Percentiles rank a stretch among this genome's conserved stretches.
These are phyloP conservation scores for Notothenia rossii DNA, from an alignment of 2,113 vertebrate species.

Conservation along the genomic window DNA sequence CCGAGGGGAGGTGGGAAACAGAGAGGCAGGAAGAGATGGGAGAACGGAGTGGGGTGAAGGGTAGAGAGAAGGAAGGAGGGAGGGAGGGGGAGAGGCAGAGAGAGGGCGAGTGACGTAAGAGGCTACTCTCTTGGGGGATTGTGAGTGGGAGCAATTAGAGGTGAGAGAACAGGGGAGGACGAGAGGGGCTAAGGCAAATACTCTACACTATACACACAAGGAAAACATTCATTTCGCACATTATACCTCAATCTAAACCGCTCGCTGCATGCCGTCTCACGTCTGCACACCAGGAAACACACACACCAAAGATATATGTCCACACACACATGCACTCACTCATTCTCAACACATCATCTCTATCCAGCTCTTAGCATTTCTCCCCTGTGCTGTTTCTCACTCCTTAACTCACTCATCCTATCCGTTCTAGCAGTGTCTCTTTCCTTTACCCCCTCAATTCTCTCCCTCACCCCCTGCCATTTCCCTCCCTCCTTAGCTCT, in stretches of 20 bases:
- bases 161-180: slow-evolving; percentile 78
- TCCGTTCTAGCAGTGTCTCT: slow-evolving; percentile 62
- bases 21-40: slow-evolving; percentile 38
- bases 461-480: slow-evolving; percentile 36
- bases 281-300: slow-evolving; percentile 20
- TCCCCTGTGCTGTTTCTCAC: slow-evolving; percentile 37
- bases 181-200: slow-evolving; percentile 66
- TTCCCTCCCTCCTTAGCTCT: slow-evolving; percentile 41
- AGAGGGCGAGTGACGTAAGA: slow-evolving; percentile 72
- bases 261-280: slow-evolving; percentile 53
- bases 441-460: slow-evolving; percentile 63
- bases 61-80: slow-evolving; percentile 52
- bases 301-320: slow-evolving; percentile 20
- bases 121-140: slow-evolving; percentile 72
- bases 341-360: slow-evolving; percentile 66
- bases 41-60: slow-evolving; percentile 42
- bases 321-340: slow-evolving; percentile 40
- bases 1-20: slow-evolving; percentile 67
- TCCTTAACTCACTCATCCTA: slow-evolving; percentile 64
- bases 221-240: slow-evolving; percentile 68
- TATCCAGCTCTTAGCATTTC: slow-evolving; percentile 63
- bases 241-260: slow-evolving; percentile 59
- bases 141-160: slow-evolving; percentile 81
- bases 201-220: slow-evolving; percentile 38
- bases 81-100: slow-evolving; percentile 45